Base-by-base conservation (phyloP, 2,888 invertebrate genomes). In the Tortricodes alternella region DNA sequence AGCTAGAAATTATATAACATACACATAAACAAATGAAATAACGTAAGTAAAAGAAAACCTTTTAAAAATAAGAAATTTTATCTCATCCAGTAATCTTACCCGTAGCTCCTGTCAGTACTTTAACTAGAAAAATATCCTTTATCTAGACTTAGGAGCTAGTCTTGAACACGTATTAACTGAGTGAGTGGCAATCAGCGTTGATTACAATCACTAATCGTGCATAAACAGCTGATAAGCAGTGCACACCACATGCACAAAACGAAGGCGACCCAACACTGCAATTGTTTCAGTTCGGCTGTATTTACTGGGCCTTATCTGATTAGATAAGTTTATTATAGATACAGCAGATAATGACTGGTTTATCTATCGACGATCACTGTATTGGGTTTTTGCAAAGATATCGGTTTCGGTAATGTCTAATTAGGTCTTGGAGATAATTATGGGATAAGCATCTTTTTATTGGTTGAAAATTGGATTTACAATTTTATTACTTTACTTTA, bases 361-460 rank as follows among this genome's bases (percentile, higher is more conserved):
- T 15, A 23, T 24, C 48, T 55, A 56, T 56, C 56, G 15, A 29
- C 32, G 56, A 56, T 56, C 48, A 56, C 44, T 35, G 43, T 55
- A 56, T 56, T 37, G 29, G 49, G 16, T 18, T 55, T 50, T 56
- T 44, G 49, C 49, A 18, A 49, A 37, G 56, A 56, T 50, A 56
- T 32, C 8, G 21, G 9, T 34, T 37, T 24, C n/a, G 24, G 46
- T 41, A 46, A 34, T 39, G 38, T 46, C 9, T 32, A 39, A 39
- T 41, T 16, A 29, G 29, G 11, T 3, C 16, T 15, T 34, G 8
- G 7, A 11, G 3, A 8, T 24, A 41, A 41, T 44, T 44, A 18
- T 2, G 34, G 7, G 34, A 34, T 34, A 5, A 15, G 15, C 2
- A n/a, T n/a, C n/a, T n/a, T n/a, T n/a, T n/a, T 29, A 9, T 41